Evolutionary conservation across 2,888 invertebrate genomes (phyloP), one percentile per base, ranked within the genome.

Genomic region (Ethmia dodecea): DNA sequence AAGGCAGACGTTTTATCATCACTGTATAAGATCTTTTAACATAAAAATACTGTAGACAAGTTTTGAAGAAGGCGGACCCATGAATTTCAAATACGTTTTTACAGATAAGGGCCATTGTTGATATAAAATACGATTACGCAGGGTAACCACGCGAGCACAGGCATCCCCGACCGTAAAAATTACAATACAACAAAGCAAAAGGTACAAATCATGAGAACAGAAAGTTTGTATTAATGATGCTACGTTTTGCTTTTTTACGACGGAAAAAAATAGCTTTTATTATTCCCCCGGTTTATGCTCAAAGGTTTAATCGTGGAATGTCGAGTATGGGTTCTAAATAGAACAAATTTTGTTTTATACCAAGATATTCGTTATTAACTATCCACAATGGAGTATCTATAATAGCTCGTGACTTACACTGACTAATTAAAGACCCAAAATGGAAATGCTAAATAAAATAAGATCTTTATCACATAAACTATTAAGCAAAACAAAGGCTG

Each of bases 101-200:
- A 70, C 55, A 76, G 79, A 79, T 79, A 80, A 81, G 77, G 65
- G 65, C 62, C 64, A 67, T 76, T 78, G 77, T 75, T 73, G 71
- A 81, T 75, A 75, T 79, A 79, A 80, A 79, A 74, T 79, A 81
- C 68, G 80, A 80, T 81, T 71, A 83, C 76, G 73, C 66, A 61
- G 68, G 52, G 64, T 60, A 67, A 54, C 77, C 83, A 83, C 80
- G 83, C 83, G 59, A 80, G 59, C 67, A 49, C 59, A 56, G 55
- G 55, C 64, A 70, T 73, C 70, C 68, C 49, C 57, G 52, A 52
- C 66, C 60, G 64, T 80, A 81, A 77, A 83, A 80, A 80, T 78
- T 77, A 79, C 74, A 79, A 78, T 77, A 73, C 69, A 74, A 75
- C 74, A 73, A 72, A 67, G 62, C 62, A 63, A 63, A 55, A 63